Conservation (phyloP, 37 sponge, comb jelly and placozoan genomes). For the Amphimedon queenslandica region DNA sequence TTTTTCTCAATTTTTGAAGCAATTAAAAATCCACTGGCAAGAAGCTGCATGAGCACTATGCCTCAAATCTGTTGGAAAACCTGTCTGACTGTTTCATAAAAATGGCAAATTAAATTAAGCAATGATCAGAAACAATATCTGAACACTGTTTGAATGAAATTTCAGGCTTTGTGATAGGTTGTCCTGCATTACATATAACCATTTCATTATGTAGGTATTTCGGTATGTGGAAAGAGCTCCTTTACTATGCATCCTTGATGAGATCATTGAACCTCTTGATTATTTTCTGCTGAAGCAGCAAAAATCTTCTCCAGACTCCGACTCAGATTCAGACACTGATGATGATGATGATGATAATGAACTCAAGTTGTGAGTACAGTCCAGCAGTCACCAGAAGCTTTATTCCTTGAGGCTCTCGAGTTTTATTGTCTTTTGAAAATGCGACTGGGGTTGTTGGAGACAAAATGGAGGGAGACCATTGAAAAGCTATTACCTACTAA, state of each 20-base stretch:
- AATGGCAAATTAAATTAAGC: no score
- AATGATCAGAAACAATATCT: no score
- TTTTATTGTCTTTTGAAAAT: slow-evolving; percentile 47
- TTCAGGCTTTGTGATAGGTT: no score
- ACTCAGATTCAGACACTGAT: no score
- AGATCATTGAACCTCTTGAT: slow-evolving; percentile 24
- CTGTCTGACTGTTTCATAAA: no score
- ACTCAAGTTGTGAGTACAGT: neutral
- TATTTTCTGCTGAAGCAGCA: neutral
- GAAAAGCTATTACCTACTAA: neutral
- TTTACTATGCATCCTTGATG: slow-evolving; percentile 31
- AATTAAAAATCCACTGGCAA: no score
- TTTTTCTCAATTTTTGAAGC: no score
- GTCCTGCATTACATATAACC: no score
- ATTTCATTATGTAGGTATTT: slow-evolving; percentile 28
- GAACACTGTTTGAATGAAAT: no score
- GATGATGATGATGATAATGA: neutral
- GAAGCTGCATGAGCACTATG: no score
- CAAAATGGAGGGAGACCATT: slow-evolving; percentile 12
- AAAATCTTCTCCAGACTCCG: slow-evolving; percentile 5
- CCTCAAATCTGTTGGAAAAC: no score
- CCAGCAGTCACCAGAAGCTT: neutral
- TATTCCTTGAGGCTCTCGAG: slow-evolving; percentile 38
- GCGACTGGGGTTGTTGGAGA: slow-evolving; percentile 22
- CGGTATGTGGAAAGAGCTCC: slow-evolving; percentile 44